These are phyloP conservation scores for Labeo rohita DNA, from an alignment of 2,113 vertebrate species.

Conservation along the genomic window DNA sequence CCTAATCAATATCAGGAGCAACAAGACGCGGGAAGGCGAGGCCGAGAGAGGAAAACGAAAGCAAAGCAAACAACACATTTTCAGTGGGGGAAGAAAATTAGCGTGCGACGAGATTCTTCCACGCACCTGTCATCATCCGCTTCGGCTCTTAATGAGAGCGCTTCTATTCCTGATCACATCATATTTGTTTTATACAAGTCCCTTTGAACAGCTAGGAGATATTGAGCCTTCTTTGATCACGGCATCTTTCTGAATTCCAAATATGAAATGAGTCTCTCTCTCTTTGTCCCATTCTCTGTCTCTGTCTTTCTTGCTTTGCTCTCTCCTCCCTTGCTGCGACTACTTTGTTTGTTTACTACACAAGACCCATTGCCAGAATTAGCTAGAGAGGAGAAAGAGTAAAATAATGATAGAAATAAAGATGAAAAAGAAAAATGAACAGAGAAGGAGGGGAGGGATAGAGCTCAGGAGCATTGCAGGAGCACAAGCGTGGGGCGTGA, in stretches of 20 bases:
- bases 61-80: constrained; percentile 76
- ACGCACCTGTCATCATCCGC: constrained; percentile 88
- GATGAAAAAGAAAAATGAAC: constrained; percentile 59
- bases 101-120: constrained; percentile 75
- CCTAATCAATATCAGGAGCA: constrained; percentile 80
- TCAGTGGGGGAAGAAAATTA: constrained; percentile 73
- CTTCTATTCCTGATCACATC: constrained; percentile 95
- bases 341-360: constrained; percentile 78
- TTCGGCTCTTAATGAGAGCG: constrained; percentile 94
- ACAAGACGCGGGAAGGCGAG: constrained; percentile 62
- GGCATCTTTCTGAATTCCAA: constrained; percentile 91
- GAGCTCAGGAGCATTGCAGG: constrained; percentile 55
- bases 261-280: constrained; percentile 77
- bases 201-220: constrained; percentile 98
- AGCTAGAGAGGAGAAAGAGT: constrained; percentile 43
- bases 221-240: constrained; percentile 89
- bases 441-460: constrained; percentile 53
- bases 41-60: constrained; percentile 56
- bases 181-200: constrained; percentile 90
- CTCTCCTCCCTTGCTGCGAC: constrained; percentile 69
- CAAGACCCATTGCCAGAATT: constrained; percentile 61
- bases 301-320: constrained; percentile 58
- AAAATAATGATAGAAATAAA: constrained; percentile 50
- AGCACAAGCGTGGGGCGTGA: constrained; percentile 75
- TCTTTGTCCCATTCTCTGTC: constrained; percentile 60